A percentile compares a stretch with the other conserved stretches of the same genome.
phyloP scores from a whole-genome alignment of 1,140 invertebrate species.

The Musca vetustissima region DNA sequence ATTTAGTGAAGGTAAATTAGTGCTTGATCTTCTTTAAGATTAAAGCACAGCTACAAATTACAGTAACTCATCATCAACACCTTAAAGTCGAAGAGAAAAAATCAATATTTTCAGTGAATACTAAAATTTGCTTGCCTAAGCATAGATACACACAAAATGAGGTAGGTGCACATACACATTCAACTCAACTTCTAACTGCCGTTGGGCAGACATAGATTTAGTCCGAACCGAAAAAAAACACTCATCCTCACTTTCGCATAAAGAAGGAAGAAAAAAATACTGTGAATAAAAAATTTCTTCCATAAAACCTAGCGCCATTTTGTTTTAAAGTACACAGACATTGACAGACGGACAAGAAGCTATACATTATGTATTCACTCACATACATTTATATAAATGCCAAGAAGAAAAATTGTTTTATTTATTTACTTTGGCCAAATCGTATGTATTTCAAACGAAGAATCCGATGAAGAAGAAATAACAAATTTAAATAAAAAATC shows the following conservation, averaged over 20 bases:
- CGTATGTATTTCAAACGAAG: background rate
- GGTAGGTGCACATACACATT: no score
- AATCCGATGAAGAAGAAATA: background rate
- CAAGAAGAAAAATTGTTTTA: background rate
- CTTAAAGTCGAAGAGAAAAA: background rate
- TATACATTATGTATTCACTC: background rate
- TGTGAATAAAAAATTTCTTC: no score
- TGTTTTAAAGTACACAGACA: slow-evolving; percentile 4
- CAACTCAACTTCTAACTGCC: no score
- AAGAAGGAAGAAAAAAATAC: background rate
- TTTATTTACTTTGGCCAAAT: slow-evolving; percentile 2
- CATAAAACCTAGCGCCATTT: slow-evolving; percentile 8
- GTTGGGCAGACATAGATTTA: no score
- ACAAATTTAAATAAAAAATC: background rate
- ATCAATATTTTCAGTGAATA: slow-evolving; percentile 20
- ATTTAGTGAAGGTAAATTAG: background rate
- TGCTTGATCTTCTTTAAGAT: background rate
- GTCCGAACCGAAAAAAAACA: background rate
- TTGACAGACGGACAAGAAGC: no score
- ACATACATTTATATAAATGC: background rate
- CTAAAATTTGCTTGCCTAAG: background rate
- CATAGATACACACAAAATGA: no score
- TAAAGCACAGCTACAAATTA: background rate
- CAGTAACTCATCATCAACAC: slow-evolving; percentile 10
- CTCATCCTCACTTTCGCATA: slow-evolving; percentile 7